Percentiles rank a stretch among this genome's conserved stretches.
Conservation (phyloP, 1,140 invertebrate genomes). For the Drosophila bocki region DNA sequence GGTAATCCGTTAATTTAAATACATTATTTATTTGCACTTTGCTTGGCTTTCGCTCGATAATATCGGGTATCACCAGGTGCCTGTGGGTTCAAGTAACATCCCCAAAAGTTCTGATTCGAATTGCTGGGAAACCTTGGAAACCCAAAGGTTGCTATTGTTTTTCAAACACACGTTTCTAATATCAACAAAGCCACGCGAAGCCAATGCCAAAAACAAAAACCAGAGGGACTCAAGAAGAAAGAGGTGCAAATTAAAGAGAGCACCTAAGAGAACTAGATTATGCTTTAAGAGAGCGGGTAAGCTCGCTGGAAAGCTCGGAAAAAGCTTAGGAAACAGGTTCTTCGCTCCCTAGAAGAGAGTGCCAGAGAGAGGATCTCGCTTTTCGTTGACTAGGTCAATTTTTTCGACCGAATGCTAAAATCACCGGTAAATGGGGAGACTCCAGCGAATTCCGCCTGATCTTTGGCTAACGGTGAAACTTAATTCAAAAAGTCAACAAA, state of each 20-base stretch:
- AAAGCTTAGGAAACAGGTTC: constrained; percentile 23
- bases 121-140: constrained; percentile 41
- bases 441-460: constrained; percentile 39
- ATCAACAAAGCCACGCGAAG: constrained; percentile 35
- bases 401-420: constrained; percentile 43
- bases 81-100: constrained; percentile 15
- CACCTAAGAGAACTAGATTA: constrained; percentile 14
- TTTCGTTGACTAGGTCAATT: constrained; percentile 78
- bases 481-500: constrained; percentile 57
- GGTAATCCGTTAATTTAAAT: constrained; percentile 22
- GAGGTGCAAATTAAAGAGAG: constrained; percentile 2
- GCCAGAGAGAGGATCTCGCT: constrained; percentile 34
- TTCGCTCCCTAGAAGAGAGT: neutral
- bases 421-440: constrained; percentile 15
- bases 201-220: constrained; percentile 38
- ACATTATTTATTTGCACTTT: constrained; percentile 18
- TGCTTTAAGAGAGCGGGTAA: constrained; percentile 14
- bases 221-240: neutral
- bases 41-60: constrained; percentile 3
- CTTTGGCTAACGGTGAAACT: constrained; percentile 67
- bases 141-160: constrained; percentile 47
- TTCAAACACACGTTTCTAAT: constrained; percentile 28
- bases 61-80: neutral
- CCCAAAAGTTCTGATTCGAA: constrained; percentile 1
- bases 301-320: neutral